Percentiles rank a stretch among this genome's conserved stretches.
Conservation (phyloP, 2,888 invertebrate genomes). For the Subacronicta megacephala region DNA sequence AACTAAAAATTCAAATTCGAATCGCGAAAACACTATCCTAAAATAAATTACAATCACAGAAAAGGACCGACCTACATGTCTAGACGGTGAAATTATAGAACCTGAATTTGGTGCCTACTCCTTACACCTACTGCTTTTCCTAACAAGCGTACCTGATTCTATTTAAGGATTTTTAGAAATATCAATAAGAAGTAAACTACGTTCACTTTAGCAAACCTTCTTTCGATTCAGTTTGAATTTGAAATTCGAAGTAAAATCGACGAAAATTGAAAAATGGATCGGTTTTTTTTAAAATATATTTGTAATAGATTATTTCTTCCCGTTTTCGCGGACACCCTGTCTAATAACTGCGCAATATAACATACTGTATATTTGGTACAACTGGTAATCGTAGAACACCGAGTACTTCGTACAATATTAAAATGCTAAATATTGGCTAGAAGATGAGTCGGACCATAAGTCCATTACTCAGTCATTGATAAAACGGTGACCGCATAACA, state of each 20-base stretch:
- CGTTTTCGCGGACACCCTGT: too few species aligned
- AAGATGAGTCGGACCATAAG: slow-evolving; percentile 20
- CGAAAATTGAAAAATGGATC: too few species aligned
- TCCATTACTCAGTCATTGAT: slow-evolving; percentile 62
- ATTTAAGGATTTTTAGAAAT: too few species aligned
- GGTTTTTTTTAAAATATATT: slow-evolving; percentile 28
- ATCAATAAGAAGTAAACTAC: slow-evolving; percentile 1
- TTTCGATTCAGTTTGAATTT: slow-evolving; percentile 13
- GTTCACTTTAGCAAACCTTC: slow-evolving; percentile 10
- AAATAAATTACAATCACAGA: slow-evolving; percentile 19
- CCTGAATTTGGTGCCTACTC: background rate
- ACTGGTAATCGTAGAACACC: slow-evolving; percentile 5
- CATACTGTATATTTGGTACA: too few species aligned
- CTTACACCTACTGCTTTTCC: too few species aligned
- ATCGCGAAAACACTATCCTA: too few species aligned
- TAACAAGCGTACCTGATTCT: too few species aligned
- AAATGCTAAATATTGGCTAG: slow-evolving; percentile 40
- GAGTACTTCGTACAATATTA: slow-evolving; percentile 18
- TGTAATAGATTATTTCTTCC: too few species aligned
- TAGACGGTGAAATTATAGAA: slow-evolving; percentile 24
- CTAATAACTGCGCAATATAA: too few species aligned
- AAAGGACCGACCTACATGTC: slow-evolving; percentile 12
- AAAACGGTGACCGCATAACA: slow-evolving; percentile 67
- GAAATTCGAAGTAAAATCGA: slow-evolving; percentile 17
- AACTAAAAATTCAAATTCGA: too few species aligned